Evolutionary conservation across 2,113 vertebrate genomes (phyloP), one percentile per base, ranked within the genome.

Genomic region (Anarrhichthys ocellatus): DNA sequence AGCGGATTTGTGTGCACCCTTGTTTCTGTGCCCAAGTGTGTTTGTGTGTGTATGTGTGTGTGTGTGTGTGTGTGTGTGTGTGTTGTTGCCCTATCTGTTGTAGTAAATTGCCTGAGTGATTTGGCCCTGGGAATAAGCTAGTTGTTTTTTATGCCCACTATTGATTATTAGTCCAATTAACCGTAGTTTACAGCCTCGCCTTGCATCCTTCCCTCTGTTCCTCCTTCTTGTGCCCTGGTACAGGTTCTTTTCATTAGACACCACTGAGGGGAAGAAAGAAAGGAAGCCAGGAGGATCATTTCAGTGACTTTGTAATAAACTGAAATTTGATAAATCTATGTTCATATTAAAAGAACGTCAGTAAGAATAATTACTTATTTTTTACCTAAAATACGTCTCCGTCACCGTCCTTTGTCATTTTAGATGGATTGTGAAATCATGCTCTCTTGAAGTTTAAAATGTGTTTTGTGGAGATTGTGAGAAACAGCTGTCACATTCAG

Each of bases 151-250:
- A 90, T 90, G 80, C 80, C 78, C 52, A 6, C 9, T 80, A 92
- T 94, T 91, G 91, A 93, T 93, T 91, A 90, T 81, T 90, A 81
- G 87, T 91, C 91, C 87, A 92, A 86, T 93, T 93, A 90, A 44
- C 59, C 74, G 73, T 88, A 58, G 82, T 93, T 94, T 93, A 92
- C 81, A 81, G 69, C 76, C 80, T 62, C 73, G 38, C 65, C 59
- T 81, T 73, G 62, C 38, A 50, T 85, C 68, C 48, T 68, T 6
- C 34, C 36, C 32, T 64, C 38, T 48, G 7, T 50, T 76, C 13
- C 72, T 13, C 61, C 42, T 40, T 27, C 15, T 15, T 73, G 34
- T 40, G 14, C 9, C 29, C 63, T 32, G 44, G 54, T 58, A 75
- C 8, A 34, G 56, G 27, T 50, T 78, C 38, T 70, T 87, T 65